phyloP scores from a whole-genome alignment of 2,888 invertebrate genomes.

The Synergus japonicus region DNA sequence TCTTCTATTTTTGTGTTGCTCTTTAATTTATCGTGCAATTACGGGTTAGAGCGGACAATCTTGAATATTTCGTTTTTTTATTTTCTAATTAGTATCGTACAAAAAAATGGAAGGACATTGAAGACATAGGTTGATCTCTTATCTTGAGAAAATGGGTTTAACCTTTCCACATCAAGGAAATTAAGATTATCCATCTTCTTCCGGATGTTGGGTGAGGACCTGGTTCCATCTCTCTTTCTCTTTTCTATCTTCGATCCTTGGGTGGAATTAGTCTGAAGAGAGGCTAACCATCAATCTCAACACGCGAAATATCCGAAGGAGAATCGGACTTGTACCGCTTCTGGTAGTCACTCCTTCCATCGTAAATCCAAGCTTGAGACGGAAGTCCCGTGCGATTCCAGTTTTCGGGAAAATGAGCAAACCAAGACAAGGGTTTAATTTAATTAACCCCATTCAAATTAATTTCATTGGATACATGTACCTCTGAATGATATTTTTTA shows the following conservation, averaged over 20 bases:
- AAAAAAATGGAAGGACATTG: background rate
- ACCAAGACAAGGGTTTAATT: background rate
- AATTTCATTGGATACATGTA: background rate
- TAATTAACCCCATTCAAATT: background rate
- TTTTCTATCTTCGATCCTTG: slow-evolving; percentile 54
- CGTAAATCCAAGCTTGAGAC: slow-evolving; percentile 12
- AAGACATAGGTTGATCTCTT: background rate
- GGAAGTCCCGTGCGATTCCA: background rate
- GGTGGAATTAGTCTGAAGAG: slow-evolving; percentile 63
- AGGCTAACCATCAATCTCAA: slow-evolving; percentile 66
- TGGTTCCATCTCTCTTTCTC: slow-evolving; percentile 38
- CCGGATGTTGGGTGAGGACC: slow-evolving; percentile 60
- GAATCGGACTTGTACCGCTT: slow-evolving; percentile 48
- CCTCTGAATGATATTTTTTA: background rate
- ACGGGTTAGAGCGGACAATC: too few relatives aligned
- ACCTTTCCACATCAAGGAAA: slow-evolving; percentile 58
- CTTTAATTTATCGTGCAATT: slow-evolving; percentile 63
- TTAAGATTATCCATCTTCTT: slow-evolving; percentile 71
- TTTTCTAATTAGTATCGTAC: too few relatives aligned
- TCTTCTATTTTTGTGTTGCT: slow-evolving; percentile 65
- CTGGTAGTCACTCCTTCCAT: background rate
- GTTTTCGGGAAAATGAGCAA: background rate
- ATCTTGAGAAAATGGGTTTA: background rate
- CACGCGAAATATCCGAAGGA: slow-evolving; percentile 63
- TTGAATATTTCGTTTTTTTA: too few relatives aligned